phyloP scores from a whole-genome alignment of 2,113 vertebrate species.

The Archocentrus centrarchus region DNA sequence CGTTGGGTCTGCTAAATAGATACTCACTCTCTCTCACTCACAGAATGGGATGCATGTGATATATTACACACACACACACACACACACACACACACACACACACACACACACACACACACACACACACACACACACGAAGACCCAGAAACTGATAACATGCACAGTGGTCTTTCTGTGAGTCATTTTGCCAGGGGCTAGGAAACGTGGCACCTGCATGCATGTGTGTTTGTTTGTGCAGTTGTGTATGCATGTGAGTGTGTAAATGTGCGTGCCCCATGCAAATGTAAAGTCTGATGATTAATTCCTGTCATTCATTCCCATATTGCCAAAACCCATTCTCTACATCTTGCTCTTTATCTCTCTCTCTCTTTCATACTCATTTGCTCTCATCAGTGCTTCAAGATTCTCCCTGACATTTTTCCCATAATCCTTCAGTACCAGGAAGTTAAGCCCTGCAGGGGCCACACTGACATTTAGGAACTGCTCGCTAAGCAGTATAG shows the following conservation, averaged over 20 bases:
- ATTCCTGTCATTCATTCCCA: conserved; percentile 62
- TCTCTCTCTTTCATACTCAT: conserved; percentile 40
- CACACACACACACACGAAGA: background rate
- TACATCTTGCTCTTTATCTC: conserved; percentile 33
- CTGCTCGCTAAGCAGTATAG: conserved; percentile 71
- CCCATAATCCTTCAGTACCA: conserved; percentile 77
- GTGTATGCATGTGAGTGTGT: conserved; percentile 7
- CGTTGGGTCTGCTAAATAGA: conserved; percentile 28
- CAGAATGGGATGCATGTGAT: background rate
- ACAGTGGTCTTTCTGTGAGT: conserved; percentile 19
- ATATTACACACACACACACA: background rate
- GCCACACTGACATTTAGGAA: conserved; percentile 77
- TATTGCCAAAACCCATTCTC: conserved; percentile 53
- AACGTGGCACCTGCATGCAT: conserved; percentile 35
- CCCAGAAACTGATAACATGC: background rate
- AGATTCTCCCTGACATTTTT: conserved; percentile 77
- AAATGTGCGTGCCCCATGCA: conserved; percentile 47
- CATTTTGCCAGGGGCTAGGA: conserved; percentile 38
- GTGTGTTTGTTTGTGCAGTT: conserved; percentile 30
- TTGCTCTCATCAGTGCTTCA: conserved; percentile 67
- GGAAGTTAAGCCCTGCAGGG: conserved; percentile 78
- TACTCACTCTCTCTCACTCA: conserved; percentile 36
- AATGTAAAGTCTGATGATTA: conserved; percentile 56
- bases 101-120: background rate
- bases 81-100: background rate